These are phyloP conservation scores for Mythimna vitellina DNA, from an alignment of 2,888 invertebrate species.

Conservation along the genomic window DNA sequence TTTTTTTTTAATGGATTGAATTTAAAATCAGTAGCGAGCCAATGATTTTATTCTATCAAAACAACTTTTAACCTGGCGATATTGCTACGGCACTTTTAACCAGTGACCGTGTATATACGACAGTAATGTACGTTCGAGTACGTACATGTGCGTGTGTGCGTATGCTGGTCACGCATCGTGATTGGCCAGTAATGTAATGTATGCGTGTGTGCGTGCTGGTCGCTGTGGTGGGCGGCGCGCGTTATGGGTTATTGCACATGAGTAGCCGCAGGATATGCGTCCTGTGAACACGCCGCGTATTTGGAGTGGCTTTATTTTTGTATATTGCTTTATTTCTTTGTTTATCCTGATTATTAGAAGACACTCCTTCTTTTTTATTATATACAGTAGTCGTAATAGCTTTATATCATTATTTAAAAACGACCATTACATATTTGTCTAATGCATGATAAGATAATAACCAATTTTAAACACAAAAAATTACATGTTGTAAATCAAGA, in stretches of 20 bases:
- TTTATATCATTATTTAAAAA: not conserved
- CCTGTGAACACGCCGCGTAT: not conserved
- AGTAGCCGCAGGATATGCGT: conserved; percentile 15
- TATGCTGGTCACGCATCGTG: conserved; percentile 15
- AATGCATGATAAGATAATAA: not conserved
- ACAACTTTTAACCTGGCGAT: too few relatives aligned
- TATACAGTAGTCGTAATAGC: not conserved
- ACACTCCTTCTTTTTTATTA: not conserved
- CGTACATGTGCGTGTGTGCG: not conserved
- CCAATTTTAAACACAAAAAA: not conserved
- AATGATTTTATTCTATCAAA: too few relatives aligned
- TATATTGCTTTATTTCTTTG: not conserved
- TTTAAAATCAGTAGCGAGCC: too few relatives aligned
- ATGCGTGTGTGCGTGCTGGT: conserved; percentile 5
- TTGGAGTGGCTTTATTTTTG: not conserved
- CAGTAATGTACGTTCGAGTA: not conserved
- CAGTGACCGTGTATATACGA: not conserved
- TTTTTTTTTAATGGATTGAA: too few relatives aligned
- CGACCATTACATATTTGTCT: not conserved
- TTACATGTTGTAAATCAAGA: not conserved
- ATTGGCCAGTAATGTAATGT: conserved; percentile 24
- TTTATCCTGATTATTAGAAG: not conserved
- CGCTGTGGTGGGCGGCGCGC: not conserved
- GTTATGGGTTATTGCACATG: conserved; percentile 26
- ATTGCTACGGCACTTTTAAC: not conserved